phyloP scores from a whole-genome alignment of 2,113 vertebrate genomes.

The Suncus etruscus region DNA sequence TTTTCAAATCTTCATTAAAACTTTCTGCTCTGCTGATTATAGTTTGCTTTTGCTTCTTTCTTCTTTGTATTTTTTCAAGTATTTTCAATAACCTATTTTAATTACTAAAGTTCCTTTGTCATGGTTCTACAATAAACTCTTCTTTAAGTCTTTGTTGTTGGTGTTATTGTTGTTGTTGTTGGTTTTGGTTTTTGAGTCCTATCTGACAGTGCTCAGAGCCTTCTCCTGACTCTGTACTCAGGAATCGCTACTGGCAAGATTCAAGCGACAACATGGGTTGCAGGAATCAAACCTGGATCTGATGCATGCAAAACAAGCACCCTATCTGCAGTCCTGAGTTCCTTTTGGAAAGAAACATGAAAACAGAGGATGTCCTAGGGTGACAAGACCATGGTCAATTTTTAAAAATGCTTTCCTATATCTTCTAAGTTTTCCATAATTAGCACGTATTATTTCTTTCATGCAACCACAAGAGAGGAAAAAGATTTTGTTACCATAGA shows the following conservation, averaged over 20 bases:
- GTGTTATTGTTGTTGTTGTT: too few species aligned
- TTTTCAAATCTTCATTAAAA: constrained; percentile 5
- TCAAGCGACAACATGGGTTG: too few species aligned
- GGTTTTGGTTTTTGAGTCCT: too few species aligned
- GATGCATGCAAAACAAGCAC: too few species aligned
- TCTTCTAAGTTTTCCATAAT: constrained; percentile 40
- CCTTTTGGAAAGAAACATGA: constrained; percentile 44
- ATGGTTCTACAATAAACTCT: not conserved
- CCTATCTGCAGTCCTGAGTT: not conserved
- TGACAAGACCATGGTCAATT: not conserved
- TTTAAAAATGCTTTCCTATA: constrained; percentile 1
- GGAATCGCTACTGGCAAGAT: too few species aligned
- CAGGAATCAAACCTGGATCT: too few species aligned
- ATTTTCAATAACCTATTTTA: constrained; percentile 49
- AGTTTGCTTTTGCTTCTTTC: not conserved
- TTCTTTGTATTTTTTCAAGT: constrained; percentile 15
- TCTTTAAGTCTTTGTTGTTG: not conserved
- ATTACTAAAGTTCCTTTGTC: constrained; percentile 39
- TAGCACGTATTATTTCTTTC: not conserved
- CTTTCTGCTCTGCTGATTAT: not conserved
- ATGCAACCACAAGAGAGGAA: not conserved
- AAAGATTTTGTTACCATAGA: not conserved
- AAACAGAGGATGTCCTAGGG: not conserved
- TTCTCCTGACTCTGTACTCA: too few species aligned
- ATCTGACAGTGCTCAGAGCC: too few species aligned